phyloP scores from a whole-genome alignment of 2,797 vertebrate species.

The Pantherophis vulpinus region DNA sequence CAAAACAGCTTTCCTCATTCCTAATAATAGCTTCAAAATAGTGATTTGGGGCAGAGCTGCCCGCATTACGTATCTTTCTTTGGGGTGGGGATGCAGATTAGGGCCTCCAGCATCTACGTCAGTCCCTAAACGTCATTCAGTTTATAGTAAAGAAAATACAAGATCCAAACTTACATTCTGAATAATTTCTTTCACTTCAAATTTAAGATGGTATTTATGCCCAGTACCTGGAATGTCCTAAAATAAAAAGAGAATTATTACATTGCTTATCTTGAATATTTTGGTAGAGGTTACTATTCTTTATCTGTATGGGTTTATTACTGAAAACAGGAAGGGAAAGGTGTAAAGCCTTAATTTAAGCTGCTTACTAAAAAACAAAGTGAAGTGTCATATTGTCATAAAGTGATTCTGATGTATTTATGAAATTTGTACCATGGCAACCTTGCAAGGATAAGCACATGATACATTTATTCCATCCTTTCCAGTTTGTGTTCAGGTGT shows the following conservation, averaged over 20 bases:
- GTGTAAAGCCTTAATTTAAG: background rate
- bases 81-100: background rate
- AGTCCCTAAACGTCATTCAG: background rate
- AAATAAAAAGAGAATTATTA: constrained; percentile 35
- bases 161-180: constrained; percentile 76
- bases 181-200: constrained; percentile 77
- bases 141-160: background rate
- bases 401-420: background rate
- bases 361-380: background rate
- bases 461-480: background rate
- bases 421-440: background rate
- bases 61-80: background rate
- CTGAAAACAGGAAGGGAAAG: background rate
- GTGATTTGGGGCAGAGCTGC: background rate
- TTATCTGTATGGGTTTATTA: background rate
- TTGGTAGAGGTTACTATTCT: background rate
- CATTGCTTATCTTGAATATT: background rate
- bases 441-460: background rate
- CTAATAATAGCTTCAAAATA: background rate
- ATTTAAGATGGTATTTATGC: constrained; percentile 81
- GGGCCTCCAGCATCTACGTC: background rate
- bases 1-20: background rate
- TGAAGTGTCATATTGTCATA: background rate
- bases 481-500: background rate
- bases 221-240: constrained; percentile 78